Base-by-base conservation (phyloP, 2,113 vertebrate genomes). In the Erythrolamprus reginae region DNA sequence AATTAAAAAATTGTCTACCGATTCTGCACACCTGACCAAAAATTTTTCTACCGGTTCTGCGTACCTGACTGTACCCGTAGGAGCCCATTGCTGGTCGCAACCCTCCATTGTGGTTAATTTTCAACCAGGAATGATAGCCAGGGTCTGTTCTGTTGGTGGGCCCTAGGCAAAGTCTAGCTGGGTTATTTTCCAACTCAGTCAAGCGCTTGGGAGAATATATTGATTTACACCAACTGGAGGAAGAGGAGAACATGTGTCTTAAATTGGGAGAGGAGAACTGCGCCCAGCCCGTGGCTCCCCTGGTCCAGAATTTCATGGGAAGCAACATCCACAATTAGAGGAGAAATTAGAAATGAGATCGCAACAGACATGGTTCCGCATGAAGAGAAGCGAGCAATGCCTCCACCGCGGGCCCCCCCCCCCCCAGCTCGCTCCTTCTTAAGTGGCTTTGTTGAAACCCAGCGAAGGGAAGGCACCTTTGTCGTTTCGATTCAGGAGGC, bases 401-500 rank as follows among this genome's bases (percentile, higher is more conserved):
- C 89, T 94, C 92, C 84, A 92, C 55, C 86, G 93, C 85, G n/a
- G n/a, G 61, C 19, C 55, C 33, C 61, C 33, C 17, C 55, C 33
- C 56, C 38, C 42, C 19, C 1, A 0, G 33, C 89, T 94, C 88
- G 26, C 65, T 92, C 93, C 89, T 94, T 90, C 10, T 21, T 13
- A 13, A 23, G 87, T 50, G 93, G 89, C 82, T 86, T 94, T 93
- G 93, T 92, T 90, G 91, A 95, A 93, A 93, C 88, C 90, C 89
- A 38, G 2, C 58, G 93, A 93, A 94, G 2, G 65, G 93, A 93
- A 94, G 33, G 55, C 26, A 65, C 82, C n/a, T n/a, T 90, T 92
- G 45, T 95, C 92, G 42, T 92, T 95, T 88, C 94, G 92, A 96
- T 96, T 93, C 82, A 89, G 26, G 42, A 93, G 89, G 92, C n/a